These are phyloP conservation scores for Acropora tenuis DNA, from an alignment of 64 coral and sea anemone genomes.

Conservation along the genomic window DNA sequence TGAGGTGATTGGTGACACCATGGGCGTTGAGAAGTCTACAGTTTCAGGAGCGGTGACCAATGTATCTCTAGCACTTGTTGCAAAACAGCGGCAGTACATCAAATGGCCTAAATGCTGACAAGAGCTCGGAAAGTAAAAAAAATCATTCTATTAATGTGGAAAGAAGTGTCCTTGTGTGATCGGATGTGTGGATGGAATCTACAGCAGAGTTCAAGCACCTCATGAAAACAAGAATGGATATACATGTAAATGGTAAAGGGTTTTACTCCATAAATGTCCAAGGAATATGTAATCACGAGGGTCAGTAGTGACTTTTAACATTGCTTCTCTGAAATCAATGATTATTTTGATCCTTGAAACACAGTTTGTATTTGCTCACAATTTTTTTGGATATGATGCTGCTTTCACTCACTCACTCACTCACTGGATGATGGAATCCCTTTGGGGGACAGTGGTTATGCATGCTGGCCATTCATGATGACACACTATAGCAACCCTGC, in stretches of 20 bases:
- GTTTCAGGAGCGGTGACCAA: background rate
- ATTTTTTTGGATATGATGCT: too few relatives aligned
- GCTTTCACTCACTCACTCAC: too few relatives aligned
- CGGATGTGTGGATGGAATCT: constrained; percentile 30
- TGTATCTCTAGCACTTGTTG: constrained; percentile 7
- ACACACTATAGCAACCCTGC: too few relatives aligned
- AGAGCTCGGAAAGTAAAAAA: background rate
- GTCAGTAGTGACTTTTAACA: constrained; percentile 12
- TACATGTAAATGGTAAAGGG: constrained; percentile 23
- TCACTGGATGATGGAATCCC: too few relatives aligned
- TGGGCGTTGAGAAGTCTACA: constrained; percentile 50
- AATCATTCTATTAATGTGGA: background rate
- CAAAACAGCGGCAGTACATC: constrained; percentile 30
- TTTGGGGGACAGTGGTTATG: too few relatives aligned
- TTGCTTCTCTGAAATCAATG: background rate
- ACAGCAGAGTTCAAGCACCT: constrained; percentile 23
- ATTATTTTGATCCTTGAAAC: background rate
- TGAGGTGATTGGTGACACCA: constrained; percentile 62
- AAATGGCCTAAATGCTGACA: constrained; percentile 1
- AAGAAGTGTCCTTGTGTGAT: constrained; percentile 18
- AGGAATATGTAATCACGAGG: constrained; percentile 56
- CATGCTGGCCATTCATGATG: too few relatives aligned
- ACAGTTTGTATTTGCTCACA: too few relatives aligned
- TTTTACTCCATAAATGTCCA: constrained; percentile 53
- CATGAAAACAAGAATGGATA: constrained; percentile 7